Evolutionary conservation across 1,140 invertebrate species (phyloP).

Genomic region (Dufourea novaeangliae): DNA sequence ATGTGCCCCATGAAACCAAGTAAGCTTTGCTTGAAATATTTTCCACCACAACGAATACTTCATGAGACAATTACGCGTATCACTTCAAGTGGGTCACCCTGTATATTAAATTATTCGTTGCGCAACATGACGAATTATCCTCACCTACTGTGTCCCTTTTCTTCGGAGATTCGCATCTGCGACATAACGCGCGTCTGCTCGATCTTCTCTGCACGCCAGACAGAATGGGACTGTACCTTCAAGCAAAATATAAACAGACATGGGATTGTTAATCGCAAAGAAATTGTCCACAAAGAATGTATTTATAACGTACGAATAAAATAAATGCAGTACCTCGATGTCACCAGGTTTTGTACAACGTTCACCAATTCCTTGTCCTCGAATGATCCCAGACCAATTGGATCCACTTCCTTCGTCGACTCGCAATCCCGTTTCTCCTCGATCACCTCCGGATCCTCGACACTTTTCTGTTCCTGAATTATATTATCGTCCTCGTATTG

Average conservation of each 20-base stretch:
- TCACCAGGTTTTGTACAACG: slow-evolving; percentile 69
- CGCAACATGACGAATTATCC: too few species aligned
- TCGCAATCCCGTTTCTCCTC: background rate
- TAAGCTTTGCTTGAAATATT: too few species aligned
- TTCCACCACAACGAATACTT: too few species aligned
- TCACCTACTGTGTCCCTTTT: slow-evolving; percentile 57
- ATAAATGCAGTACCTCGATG: slow-evolving; percentile 63
- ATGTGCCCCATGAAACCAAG: too few species aligned
- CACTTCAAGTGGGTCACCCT: too few species aligned
- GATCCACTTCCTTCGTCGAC: background rate
- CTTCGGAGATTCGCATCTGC: slow-evolving; percentile 18
- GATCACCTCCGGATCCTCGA: background rate
- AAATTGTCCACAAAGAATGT: too few species aligned
- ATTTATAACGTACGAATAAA: background rate
- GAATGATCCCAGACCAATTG: background rate
- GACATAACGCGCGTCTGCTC: slow-evolving; percentile 47
- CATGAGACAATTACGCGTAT: too few species aligned
- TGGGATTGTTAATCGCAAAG: background rate
- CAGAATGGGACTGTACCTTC: slow-evolving; percentile 60
- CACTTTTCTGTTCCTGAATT: background rate
- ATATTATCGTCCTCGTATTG: background rate
- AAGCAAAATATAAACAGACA: background rate
- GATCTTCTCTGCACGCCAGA: slow-evolving; percentile 41
- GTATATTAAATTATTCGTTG: too few species aligned
- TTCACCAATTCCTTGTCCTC: slow-evolving; percentile 38